Percentiles rank a stretch among this genome's conserved stretches.
phyloP scores from a whole-genome alignment of 2,888 invertebrate genomes.

The Allacma fusca region DNA sequence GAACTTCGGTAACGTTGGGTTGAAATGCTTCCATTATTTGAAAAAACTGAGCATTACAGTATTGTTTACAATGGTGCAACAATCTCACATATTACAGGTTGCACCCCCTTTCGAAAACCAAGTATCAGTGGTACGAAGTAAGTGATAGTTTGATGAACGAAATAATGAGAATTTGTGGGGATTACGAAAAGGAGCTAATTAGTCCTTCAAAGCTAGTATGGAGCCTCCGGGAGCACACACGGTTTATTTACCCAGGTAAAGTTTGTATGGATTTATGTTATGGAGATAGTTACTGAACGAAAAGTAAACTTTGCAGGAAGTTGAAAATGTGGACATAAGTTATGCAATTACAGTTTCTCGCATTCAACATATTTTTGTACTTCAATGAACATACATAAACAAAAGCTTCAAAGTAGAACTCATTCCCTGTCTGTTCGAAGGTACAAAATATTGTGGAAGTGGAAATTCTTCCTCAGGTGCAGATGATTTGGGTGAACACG shows the following conservation, averaged over 20 bases:
- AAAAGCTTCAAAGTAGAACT: too few relatives aligned
- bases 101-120: not conserved
- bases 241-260: slow-evolving; percentile 57
- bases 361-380: too few relatives aligned
- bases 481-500: slow-evolving; percentile 72
- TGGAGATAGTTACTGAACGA: too few relatives aligned
- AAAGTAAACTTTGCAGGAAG: too few relatives aligned
- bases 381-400: too few relatives aligned
- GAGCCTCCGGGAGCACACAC: slow-evolving; percentile 29
- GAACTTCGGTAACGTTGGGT: slow-evolving; percentile 27
- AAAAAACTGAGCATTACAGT: too few relatives aligned
- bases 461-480: slow-evolving; percentile 72
- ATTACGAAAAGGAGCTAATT: slow-evolving; percentile 51
- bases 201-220: slow-evolving; percentile 52
- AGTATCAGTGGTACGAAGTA: not conserved
- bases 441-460: slow-evolving; percentile 82
- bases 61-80: too few relatives aligned
- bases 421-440: slow-evolving; percentile 65
- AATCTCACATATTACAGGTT: too few relatives aligned
- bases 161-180: slow-evolving; percentile 49
- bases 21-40: too few relatives aligned
- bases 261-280: too few relatives aligned
- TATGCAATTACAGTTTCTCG: too few relatives aligned
- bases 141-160: slow-evolving; percentile 32
- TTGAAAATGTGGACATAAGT: too few relatives aligned